phyloP scores from a whole-genome alignment of 2,797 vertebrate species.

The Pelochelys cantorii region DNA sequence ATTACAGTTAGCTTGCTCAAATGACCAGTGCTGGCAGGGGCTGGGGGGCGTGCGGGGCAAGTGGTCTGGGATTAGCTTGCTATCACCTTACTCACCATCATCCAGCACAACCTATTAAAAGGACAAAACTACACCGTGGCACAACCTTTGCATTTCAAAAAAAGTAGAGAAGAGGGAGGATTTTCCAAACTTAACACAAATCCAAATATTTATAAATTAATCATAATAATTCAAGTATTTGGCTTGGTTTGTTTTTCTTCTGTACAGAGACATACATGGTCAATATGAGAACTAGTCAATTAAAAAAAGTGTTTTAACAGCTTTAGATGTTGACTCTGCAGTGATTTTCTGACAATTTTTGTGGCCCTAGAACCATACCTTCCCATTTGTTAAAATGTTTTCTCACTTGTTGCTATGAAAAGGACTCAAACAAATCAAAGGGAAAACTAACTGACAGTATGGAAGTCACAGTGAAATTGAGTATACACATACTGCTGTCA shows the following conservation, averaged over 20 bases:
- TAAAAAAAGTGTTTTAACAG: neutral
- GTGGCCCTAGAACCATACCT: neutral
- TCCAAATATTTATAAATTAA: neutral
- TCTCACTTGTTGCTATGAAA: neutral
- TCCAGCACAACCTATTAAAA: neutral
- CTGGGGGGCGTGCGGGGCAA: too few relatives aligned
- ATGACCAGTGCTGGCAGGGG: too few relatives aligned
- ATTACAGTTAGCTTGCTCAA: neutral
- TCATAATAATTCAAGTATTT: neutral
- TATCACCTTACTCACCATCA: neutral
- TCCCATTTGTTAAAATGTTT: neutral
- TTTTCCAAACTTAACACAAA: constrained; percentile 16
- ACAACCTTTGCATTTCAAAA: neutral
- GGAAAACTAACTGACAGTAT: neutral
- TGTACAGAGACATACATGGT: neutral
- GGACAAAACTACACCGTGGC: neutral
- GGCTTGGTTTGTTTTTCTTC: neutral
- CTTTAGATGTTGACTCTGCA: neutral
- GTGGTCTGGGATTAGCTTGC: neutral
- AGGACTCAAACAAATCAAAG: neutral
- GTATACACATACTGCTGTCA: neutral
- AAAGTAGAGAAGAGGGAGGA: neutral
- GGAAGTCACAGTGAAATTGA: neutral
- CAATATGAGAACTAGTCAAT: neutral
- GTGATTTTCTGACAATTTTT: neutral